A percentile compares a stretch with the other conserved stretches of the same genome.
These are phyloP conservation scores for Chlorocebus sabaeus DNA, from an alignment of 2,113 vertebrate species.

Conservation along the genomic window DNA sequence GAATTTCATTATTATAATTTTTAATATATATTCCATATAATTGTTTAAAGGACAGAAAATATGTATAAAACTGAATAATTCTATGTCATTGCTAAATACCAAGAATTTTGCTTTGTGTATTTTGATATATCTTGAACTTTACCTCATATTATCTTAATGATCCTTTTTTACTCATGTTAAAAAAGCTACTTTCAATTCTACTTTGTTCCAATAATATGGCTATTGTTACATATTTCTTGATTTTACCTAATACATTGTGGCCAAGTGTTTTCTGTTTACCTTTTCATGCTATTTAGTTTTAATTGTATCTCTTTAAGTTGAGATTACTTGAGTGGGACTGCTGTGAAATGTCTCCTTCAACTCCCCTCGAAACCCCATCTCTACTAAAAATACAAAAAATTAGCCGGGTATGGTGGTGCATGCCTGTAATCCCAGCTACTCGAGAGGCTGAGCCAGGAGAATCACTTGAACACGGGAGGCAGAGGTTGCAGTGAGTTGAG, in stretches of 20 bases:
- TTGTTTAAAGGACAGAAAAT: not conserved
- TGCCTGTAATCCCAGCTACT: no score
- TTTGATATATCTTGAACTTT: not conserved
- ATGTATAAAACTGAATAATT: not conserved
- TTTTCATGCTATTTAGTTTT: not conserved
- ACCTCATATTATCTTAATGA: not conserved
- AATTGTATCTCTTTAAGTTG: not conserved
- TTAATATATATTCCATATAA: not conserved
- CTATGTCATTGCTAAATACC: not conserved
- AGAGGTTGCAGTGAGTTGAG: no score
- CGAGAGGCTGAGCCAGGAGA: no score
- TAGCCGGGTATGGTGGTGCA: no score
- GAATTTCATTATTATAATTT: not conserved
- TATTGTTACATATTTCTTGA: not conserved
- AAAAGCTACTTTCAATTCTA: not conserved
- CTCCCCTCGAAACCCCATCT: not conserved
- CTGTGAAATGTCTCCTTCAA: not conserved
- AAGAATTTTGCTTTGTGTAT: not conserved
- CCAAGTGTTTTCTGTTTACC: not conserved
- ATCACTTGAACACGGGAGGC: no score
- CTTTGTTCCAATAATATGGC: not conserved
- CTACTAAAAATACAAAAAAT: no score
- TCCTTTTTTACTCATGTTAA: not conserved
- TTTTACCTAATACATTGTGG: not conserved
- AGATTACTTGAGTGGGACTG: not conserved